Percentiles rank a stretch among this genome's conserved stretches.
Evolutionary conservation across 2,888 invertebrate genomes (phyloP).

Genomic region (Seira ritae): DNA sequence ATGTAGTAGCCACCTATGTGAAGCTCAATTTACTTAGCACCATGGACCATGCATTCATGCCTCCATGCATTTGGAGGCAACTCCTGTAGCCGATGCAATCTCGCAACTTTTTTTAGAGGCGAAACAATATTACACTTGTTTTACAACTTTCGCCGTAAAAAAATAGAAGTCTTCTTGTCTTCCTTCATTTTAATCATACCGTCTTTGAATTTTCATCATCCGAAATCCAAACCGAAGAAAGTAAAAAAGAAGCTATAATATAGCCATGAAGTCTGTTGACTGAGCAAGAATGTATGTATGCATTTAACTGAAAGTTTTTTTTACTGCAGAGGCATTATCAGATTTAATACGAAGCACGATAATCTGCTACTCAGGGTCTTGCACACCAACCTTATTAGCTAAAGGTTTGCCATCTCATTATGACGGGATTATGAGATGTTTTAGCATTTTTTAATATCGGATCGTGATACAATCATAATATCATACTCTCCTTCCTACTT

Average conservation of each 20-base stretch:
- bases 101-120: no score
- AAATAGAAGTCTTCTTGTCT: constrained; percentile 28
- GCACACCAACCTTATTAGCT: constrained; percentile 23
- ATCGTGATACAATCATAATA: neutral
- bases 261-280: no score
- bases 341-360: constrained; percentile 18
- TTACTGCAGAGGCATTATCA: neutral
- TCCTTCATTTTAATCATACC: constrained; percentile 14
- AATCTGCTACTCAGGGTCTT: constrained; percentile 30
- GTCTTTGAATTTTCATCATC: constrained; percentile 2
- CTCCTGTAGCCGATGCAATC: no score
- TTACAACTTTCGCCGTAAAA: constrained; percentile 55
- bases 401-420: constrained; percentile 46
- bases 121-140: constrained; percentile 1
- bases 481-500: no score
- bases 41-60: neutral
- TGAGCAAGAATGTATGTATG: no score
- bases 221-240: constrained; percentile 19
- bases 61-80: no score
- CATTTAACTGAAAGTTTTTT: constrained; percentile 8
- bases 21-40: constrained; percentile 49
- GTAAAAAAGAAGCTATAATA: neutral
- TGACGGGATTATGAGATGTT: constrained; percentile 23
- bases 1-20: constrained; percentile 2
- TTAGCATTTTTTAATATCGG: constrained; percentile 5